Percentiles rank a stretch among this genome's conserved stretches.
Conservation (phyloP, 2,888 invertebrate species). For the Tryphoninae sp. region DNA sequence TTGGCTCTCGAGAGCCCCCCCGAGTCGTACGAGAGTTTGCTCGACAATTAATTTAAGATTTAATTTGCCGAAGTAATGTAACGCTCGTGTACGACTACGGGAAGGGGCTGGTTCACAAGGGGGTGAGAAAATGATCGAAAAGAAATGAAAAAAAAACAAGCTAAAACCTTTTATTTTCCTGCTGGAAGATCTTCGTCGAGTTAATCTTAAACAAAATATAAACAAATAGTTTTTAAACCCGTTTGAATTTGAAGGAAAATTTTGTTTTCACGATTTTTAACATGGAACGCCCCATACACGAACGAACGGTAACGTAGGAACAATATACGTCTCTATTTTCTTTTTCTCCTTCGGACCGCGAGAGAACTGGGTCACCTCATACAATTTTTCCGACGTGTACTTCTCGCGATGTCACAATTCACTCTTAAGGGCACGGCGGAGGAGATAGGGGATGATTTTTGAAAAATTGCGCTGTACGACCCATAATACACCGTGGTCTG, state of each 20-base stretch:
- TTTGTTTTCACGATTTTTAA: not conserved
- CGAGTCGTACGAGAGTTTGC: conserved; percentile 47
- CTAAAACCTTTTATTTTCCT: not conserved
- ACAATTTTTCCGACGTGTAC: conserved; percentile 34
- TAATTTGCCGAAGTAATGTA: conserved; percentile 63
- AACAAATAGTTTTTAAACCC: conserved; percentile 1
- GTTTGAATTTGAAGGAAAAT: not conserved
- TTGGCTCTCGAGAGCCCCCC: conserved; percentile 46
- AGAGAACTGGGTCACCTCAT: conserved; percentile 39
- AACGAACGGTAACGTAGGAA: too few relatives aligned
- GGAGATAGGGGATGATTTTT: conserved; percentile 5
- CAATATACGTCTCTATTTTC: not conserved
- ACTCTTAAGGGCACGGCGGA: not conserved
- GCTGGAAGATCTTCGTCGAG: not conserved
- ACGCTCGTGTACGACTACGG: conserved; percentile 14
- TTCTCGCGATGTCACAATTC: conserved; percentile 38
- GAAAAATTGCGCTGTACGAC: conserved; percentile 36
- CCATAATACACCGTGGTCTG: not conserved
- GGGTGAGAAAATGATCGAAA: conserved; percentile 25
- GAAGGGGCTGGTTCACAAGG: not conserved
- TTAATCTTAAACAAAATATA: conserved; percentile 36
- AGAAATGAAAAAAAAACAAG: conserved; percentile 29
- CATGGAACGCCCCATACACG: too few relatives aligned
- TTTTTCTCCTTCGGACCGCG: conserved; percentile 14
- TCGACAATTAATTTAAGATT: conserved; percentile 67